phyloP scores from a whole-genome alignment of 2,888 invertebrate species.

The Zeuzera pyrina region DNA sequence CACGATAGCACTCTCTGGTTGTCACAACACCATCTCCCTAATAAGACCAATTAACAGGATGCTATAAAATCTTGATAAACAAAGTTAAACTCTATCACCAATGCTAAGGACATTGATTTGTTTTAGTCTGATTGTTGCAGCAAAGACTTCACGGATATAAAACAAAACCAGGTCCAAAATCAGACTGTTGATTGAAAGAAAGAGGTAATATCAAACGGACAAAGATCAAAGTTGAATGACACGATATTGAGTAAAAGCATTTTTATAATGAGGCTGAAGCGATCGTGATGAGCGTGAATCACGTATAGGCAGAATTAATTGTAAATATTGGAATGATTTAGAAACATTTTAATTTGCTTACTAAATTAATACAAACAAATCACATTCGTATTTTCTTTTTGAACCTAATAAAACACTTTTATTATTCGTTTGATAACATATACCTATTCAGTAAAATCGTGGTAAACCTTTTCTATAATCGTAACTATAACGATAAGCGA shows the following conservation, averaged over 20 bases:
- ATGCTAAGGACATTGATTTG: conserved; percentile 30
- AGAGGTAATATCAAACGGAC: conserved; percentile 48
- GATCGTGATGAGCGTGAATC: conserved; percentile 51
- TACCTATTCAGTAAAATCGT: conserved; percentile 35
- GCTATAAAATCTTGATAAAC: conserved; percentile 30
- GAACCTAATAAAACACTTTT: neutral
- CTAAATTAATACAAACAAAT: neutral
- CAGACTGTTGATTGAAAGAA: conserved; percentile 53
- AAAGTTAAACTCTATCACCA: conserved; percentile 43
- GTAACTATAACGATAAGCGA: conserved; percentile 36
- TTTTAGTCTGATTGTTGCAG: conserved; percentile 18
- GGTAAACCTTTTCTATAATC: conserved; percentile 52
- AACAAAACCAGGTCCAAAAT: conserved; percentile 35
- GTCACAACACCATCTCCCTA: conserved; percentile 72
- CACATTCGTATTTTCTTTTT: neutral
- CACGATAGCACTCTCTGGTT: conserved; percentile 69
- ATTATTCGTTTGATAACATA: neutral
- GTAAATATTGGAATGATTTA: conserved; percentile 10
- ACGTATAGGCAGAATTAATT: conserved; percentile 18
- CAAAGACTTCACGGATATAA: conserved; percentile 34
- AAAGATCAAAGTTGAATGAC: conserved; percentile 71
- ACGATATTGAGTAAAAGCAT: conserved; percentile 33
- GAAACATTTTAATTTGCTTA: conserved; percentile 5
- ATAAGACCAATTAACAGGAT: conserved; percentile 71
- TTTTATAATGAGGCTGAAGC: conserved; percentile 38